phyloP scores from a whole-genome alignment of 2,888 invertebrate species.

The Fragum whitleyi region DNA sequence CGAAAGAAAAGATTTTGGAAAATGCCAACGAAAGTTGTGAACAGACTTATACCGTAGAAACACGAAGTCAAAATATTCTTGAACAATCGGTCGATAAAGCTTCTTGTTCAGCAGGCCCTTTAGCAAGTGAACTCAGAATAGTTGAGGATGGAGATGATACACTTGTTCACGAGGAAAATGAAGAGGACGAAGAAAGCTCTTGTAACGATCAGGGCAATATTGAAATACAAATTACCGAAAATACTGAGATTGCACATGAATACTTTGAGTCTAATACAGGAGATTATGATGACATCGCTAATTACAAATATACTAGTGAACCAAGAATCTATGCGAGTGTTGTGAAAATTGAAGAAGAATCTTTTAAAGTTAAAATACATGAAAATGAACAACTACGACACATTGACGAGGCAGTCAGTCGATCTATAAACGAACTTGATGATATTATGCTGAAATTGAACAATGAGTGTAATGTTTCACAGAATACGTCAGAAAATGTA shows the following conservation, averaged over 20 bases:
- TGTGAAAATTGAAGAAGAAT: not conserved
- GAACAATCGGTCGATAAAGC: not conserved
- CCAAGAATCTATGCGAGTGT: not conserved
- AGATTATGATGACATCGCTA: not conserved
- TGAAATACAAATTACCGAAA: too few relatives aligned
- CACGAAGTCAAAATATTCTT: not conserved
- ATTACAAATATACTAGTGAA: not conserved
- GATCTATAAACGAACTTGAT: not conserved
- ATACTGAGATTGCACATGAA: too few relatives aligned
- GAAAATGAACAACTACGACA: not conserved
- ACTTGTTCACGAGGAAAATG: too few relatives aligned
- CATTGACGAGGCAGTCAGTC: not conserved
- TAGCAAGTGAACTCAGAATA: not conserved
- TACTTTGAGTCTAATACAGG: not conserved
- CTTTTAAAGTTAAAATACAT: not conserved
- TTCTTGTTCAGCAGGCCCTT: not conserved
- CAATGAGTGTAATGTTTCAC: not conserved
- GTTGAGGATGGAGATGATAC: not conserved
- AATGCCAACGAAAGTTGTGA: not conserved
- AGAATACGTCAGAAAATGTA: not conserved
- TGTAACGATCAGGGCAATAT: too few relatives aligned
- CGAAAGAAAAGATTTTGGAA: constrained; percentile 9
- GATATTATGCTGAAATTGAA: not conserved
- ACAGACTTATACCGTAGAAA: not conserved
- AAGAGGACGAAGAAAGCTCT: too few relatives aligned